phyloP scores from a whole-genome alignment of 2,797 vertebrate species.

The Cygnus olor region DNA sequence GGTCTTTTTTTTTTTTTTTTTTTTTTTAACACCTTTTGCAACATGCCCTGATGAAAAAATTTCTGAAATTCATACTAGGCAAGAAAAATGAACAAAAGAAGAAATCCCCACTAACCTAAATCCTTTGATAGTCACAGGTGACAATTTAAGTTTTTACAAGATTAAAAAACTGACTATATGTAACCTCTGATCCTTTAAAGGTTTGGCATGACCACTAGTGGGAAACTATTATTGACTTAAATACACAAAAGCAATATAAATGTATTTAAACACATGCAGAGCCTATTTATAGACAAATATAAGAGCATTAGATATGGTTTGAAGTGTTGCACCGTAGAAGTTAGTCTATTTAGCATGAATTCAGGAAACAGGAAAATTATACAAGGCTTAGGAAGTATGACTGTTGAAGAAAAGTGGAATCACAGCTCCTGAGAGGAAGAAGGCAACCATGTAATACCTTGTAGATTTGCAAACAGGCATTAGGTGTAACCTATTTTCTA shows the following conservation, averaged over 20 bases:
- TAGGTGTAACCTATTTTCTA: background rate
- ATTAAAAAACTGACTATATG: background rate
- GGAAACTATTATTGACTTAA: background rate
- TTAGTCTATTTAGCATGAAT: background rate
- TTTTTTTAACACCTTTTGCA: background rate
- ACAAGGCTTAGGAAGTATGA: background rate
- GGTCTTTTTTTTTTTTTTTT: background rate
- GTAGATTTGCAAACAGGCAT: background rate
- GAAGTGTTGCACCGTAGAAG: background rate
- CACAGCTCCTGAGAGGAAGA: background rate
- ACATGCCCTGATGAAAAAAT: background rate
- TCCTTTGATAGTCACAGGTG: background rate
- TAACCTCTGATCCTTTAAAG: background rate
- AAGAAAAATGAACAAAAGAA: background rate
- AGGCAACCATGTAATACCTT: background rate
- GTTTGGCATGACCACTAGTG: background rate
- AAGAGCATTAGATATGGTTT: background rate
- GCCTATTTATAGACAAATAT: background rate
- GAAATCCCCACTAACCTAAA: fast-evolving
- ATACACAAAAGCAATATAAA: background rate
- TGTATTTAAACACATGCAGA: fast-evolving
- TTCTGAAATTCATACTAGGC: background rate
- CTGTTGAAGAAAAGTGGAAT: background rate
- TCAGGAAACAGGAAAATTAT: background rate
- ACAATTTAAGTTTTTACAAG: background rate